phyloP scores from a whole-genome alignment of 1,140 invertebrate genomes.

The Parasteatoda tepidariorum region DNA sequence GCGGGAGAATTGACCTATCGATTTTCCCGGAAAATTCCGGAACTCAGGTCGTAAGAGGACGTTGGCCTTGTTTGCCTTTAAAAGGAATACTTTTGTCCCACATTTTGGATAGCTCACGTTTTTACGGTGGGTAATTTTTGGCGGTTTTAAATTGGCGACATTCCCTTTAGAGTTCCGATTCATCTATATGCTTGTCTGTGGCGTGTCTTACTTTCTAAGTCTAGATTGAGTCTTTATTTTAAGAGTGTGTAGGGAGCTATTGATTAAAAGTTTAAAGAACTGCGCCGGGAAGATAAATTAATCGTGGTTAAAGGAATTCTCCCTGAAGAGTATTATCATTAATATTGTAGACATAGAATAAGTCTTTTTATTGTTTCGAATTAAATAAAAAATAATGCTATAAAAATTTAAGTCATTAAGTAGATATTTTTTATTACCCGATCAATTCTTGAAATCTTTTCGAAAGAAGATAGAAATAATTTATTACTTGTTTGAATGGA shows the following conservation, averaged over 20 bases:
- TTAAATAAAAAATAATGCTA: no score
- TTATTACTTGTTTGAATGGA: no score
- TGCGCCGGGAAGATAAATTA: no score
- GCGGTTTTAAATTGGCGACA: background rate
- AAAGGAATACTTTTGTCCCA: conserved; percentile 25
- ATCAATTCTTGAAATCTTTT: no score
- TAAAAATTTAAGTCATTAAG: no score
- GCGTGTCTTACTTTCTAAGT: background rate
- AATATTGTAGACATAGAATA: no score
- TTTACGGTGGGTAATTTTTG: background rate
- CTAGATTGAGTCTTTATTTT: background rate
- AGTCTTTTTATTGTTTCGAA: no score
- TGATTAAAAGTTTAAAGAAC: background rate
- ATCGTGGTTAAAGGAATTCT: no score
- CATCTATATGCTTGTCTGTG: background rate
- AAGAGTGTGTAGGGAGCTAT: background rate
- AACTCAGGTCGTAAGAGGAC: conserved; percentile 34
- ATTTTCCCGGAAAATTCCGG: conserved; percentile 31
- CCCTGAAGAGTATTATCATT: no score
- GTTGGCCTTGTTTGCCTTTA: conserved; percentile 12
- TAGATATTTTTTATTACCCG: no score
- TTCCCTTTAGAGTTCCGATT: background rate
- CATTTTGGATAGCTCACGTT: background rate
- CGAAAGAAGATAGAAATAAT: no score
- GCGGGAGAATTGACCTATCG: conserved; percentile 4